Evolutionary conservation across 2,797 vertebrate species (phyloP), one percentile per base, ranked within the genome.

Genomic region (Xiphorhynchus erythropygius): DNA sequence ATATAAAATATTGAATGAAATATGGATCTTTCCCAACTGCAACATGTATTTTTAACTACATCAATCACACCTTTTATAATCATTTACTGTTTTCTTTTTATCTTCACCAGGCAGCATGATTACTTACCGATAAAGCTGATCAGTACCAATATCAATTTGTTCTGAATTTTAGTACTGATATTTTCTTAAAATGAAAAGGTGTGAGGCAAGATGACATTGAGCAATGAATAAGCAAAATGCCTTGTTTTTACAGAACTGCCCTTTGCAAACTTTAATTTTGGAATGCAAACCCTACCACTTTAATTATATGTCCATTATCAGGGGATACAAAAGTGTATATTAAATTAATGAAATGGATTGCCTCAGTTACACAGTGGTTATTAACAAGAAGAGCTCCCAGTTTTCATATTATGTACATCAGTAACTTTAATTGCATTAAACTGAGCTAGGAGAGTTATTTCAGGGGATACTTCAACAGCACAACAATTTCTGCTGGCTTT

Each of bases 391-490:
- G 96, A 96, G 96, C 94, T 98, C 96, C 96, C 95, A 95, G 96
- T 98, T 98, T 98, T 97, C 97, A 95, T 97, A 98, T 98, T 98
- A 97, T 96, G 97, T 97, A 98, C 98, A 96, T 97, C 91, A 95
- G 97, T 98, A 97, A 98, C 98, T 98, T 98, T 97, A 98, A 98
- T 98, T 98, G 97, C 98, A 98, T 98, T 97, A 97, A 96, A 92
- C 97, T 90, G 93, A 91, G 94, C 97, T 95, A 89, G 91, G 96
- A 96, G 95, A 96, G 96, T 96, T 97, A 97, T 98, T 98, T 97
- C 96, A 94, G 96, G 97, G 97, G 95, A 93, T 93, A 94, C 98
- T 98, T 98, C 98, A 92, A 93, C 94, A 96, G 97, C 97, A 98
- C 97, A 98, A 98, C 97, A 95, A 97, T 97, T 97, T 96, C 95